Evolutionary conservation across 2,113 vertebrate species (phyloP).

Genomic region (Protomyctophum bolini): DNA sequence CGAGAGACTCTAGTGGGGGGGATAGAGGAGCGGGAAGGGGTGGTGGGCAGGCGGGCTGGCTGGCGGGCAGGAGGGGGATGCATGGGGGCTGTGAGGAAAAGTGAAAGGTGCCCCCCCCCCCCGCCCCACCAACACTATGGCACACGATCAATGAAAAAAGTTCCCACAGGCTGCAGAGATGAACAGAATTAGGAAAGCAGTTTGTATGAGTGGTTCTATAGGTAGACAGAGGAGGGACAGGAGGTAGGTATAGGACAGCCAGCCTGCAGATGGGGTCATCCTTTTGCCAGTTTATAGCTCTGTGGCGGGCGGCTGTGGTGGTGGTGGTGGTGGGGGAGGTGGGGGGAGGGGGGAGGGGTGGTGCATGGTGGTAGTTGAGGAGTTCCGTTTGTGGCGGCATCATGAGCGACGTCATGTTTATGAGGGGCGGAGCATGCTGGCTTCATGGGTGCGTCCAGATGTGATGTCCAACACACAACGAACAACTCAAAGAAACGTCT

Average conservation of each 20-base stretch:
- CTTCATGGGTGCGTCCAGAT: constrained; percentile 85
- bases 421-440: constrained; percentile 85
- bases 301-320: constrained; percentile 8
- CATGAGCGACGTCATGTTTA: constrained; percentile 86
- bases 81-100: constrained; percentile 62
- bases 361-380: constrained; percentile 61
- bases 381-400: constrained; percentile 75
- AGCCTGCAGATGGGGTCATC: constrained; percentile 78
- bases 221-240: constrained; percentile 62
- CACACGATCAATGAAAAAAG: constrained; percentile 81
- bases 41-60: constrained; percentile 62
- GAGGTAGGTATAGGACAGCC: constrained; percentile 46
- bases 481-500: constrained; percentile 83
- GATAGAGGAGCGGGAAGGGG: constrained; percentile 56
- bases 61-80: constrained; percentile 37
- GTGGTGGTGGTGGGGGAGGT: constrained; percentile 53
- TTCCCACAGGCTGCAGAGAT: constrained; percentile 84
- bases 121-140: constrained; percentile 74
- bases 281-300: constrained; percentile 74
- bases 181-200: constrained; percentile 84
- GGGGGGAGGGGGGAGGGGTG: constrained; percentile 56
- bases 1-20: constrained; percentile 42
- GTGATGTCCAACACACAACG: constrained; percentile 83
- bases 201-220: constrained; percentile 76
- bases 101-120: constrained; percentile 78